phyloP scores from a whole-genome alignment of 2,113 vertebrate genomes.

The Micronisus gabar region DNA sequence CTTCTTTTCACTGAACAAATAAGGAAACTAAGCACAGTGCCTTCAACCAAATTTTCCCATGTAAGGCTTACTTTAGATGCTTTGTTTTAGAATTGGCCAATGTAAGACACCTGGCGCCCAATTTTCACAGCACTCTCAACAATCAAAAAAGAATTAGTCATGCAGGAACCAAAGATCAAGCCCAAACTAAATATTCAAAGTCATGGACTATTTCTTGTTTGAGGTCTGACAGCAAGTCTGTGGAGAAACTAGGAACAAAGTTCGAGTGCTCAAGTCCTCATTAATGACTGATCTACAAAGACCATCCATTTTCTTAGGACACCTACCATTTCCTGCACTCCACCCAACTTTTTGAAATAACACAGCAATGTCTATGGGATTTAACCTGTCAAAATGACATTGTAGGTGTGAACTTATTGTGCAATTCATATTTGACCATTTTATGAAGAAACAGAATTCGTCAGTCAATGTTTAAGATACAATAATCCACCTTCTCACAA shows the following conservation, averaged over 20 bases:
- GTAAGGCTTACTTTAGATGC: background rate
- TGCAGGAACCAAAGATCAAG: background rate
- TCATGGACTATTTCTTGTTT: background rate
- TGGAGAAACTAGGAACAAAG: background rate
- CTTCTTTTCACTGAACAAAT: background rate
- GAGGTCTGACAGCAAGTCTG: background rate
- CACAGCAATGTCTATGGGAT: background rate
- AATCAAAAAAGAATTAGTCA: background rate
- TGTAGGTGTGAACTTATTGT: background rate
- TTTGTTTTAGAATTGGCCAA: background rate
- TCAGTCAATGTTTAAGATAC: background rate
- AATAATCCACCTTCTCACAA: background rate
- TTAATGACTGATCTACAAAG: background rate
- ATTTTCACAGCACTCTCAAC: background rate
- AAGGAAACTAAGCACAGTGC: background rate
- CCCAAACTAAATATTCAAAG: background rate
- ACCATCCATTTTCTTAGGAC: background rate
- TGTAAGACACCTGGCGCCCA: background rate
- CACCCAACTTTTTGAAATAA: background rate
- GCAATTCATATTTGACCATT: background rate
- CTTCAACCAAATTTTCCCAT: background rate
- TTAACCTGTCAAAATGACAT: background rate
- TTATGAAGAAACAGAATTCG: background rate
- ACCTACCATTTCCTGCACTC: background rate
- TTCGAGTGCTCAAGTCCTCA: background rate